Conservation (phyloP, 1,140 invertebrate species). For the Cepaea nemoralis region DNA sequence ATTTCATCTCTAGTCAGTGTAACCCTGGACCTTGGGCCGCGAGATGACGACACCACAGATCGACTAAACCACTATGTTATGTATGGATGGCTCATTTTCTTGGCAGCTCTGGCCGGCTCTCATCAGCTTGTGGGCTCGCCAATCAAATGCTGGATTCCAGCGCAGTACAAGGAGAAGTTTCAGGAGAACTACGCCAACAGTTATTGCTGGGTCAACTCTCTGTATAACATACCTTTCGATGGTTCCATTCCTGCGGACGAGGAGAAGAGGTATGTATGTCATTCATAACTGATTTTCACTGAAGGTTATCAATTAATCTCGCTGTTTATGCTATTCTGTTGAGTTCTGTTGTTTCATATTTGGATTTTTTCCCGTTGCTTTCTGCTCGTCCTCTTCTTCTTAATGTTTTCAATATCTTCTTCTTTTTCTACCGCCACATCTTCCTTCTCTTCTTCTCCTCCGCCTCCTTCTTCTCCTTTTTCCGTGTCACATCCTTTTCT, state of each 20-base stretch:
- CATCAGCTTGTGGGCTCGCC: conserved; percentile 25
- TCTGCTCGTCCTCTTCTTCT: neutral
- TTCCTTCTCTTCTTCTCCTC: no score
- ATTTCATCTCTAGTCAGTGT: neutral
- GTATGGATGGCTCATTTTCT: neutral
- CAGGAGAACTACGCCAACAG: conserved; percentile 24
- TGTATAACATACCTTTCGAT: conserved; percentile 29
- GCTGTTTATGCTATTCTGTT: no score
- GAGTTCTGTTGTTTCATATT: no score
- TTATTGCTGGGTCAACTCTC: conserved; percentile 30
- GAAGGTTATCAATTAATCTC: no score
- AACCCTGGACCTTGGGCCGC: neutral
- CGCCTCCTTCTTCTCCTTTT: no score
- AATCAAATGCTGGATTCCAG: conserved; percentile 34
- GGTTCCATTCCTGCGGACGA: conserved; percentile 1
- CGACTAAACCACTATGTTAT: conserved; percentile 27
- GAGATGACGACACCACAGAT: conserved; percentile 32
- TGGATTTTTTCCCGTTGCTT: neutral
- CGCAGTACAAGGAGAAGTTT: conserved; percentile 26
- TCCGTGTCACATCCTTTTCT: no score
- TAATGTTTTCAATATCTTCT: neutral
- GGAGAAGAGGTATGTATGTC: neutral
- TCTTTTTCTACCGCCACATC: no score
- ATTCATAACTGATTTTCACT: no score
- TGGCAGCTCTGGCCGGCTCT: neutral